phyloP scores from a whole-genome alignment of 2,113 vertebrate genomes.

The Diadophis punctatus region DNA sequence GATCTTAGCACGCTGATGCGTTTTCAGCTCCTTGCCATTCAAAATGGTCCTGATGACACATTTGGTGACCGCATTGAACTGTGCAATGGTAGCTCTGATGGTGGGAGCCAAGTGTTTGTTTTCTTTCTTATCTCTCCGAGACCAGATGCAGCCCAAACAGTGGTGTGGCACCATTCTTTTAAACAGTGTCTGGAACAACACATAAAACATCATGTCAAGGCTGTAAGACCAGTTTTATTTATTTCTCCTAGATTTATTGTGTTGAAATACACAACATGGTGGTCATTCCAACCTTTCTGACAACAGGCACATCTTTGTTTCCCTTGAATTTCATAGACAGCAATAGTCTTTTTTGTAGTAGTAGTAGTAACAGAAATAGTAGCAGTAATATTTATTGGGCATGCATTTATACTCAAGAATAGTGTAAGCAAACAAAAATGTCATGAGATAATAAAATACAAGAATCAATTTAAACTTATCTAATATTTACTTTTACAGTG shows the following conservation, averaged over 20 bases:
- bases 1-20: slow-evolving; percentile 83
- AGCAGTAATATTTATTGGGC: neutral
- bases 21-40: slow-evolving; percentile 74
- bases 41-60: slow-evolving; percentile 89
- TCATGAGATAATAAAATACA: neutral
- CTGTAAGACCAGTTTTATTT: neutral
- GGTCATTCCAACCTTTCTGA: neutral
- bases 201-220: slow-evolving; percentile 15
- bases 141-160: slow-evolving; percentile 93
- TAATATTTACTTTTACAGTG: neutral
- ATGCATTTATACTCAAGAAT: neutral
- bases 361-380: neutral
- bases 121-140: slow-evolving; percentile 86
- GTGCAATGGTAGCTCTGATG: slow-evolving; percentile 88
- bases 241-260: neutral
- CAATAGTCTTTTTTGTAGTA: neutral
- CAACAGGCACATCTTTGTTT: neutral
- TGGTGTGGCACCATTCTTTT: slow-evolving; percentile 92
- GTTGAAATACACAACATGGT: neutral
- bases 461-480: neutral
- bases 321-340: neutral
- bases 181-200: slow-evolving; percentile 81
- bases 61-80: slow-evolving; percentile 89
- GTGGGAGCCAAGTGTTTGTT: slow-evolving; percentile 85
- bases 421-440: neutral